These are phyloP conservation scores for Sciaenops ocellatus DNA, from an alignment of 2,797 vertebrate genomes.

Conservation along the genomic window DNA sequence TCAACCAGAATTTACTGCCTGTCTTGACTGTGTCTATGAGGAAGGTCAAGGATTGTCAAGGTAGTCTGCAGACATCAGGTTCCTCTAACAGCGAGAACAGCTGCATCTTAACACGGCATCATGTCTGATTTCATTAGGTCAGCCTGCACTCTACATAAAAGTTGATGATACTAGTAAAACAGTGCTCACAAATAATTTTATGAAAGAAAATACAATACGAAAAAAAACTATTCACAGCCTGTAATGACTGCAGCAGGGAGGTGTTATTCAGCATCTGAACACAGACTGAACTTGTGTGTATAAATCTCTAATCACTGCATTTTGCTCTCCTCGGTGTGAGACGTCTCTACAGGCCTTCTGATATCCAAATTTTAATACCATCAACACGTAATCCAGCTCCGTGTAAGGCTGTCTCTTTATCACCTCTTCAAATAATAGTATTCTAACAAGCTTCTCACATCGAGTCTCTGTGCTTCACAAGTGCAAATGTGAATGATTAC, in stretches of 20 bases:
- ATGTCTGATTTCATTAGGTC: background rate
- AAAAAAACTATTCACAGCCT: background rate
- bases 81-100: background rate
- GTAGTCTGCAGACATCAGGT: background rate
- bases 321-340: background rate
- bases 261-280: background rate
- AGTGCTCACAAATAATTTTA: background rate
- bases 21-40: background rate
- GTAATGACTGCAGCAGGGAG: background rate
- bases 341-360: background rate
- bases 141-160: background rate
- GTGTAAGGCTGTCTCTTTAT: background rate
- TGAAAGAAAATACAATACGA: background rate
- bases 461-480: background rate
- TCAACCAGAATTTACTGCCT: slow-evolving; percentile 1
- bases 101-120: background rate
- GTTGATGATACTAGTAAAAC: background rate
- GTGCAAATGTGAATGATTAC: background rate
- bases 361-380: background rate
- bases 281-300: background rate
- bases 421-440: background rate
- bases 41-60: background rate
- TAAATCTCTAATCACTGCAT: background rate
- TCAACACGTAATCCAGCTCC: background rate
- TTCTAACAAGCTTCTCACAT: background rate